Evolutionary conservation across 2,888 invertebrate species (phyloP).

Genomic region (Fragum whitleyi): DNA sequence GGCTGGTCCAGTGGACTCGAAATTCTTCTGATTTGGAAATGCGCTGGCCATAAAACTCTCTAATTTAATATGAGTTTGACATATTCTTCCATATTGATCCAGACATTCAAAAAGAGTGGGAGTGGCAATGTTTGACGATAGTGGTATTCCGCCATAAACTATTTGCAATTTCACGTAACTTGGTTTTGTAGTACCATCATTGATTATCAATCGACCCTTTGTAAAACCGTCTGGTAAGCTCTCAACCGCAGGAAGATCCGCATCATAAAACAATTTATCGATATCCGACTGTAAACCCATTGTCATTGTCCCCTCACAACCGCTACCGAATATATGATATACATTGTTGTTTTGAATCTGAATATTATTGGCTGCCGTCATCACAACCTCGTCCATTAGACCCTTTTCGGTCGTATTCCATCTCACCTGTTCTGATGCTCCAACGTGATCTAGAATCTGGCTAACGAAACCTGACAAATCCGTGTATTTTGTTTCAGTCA

Average conservation of each 20-base stretch:
- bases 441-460: background rate
- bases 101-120: background rate
- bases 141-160: background rate
- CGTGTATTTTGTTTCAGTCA: background rate
- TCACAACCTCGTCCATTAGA: background rate
- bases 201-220: background rate
- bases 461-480: background rate
- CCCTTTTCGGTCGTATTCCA: background rate
- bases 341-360: background rate
- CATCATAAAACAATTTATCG: background rate
- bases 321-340: background rate
- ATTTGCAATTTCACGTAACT: background rate
- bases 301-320: background rate
- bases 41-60: background rate
- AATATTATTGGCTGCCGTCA: background rate
- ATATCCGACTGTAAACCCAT: background rate
- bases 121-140: background rate
- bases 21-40: no score
- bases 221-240: background rate
- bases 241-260: background rate
- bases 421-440: background rate
- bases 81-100: background rate
- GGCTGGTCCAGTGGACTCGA: background rate
- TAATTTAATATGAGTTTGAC: background rate
- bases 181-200: background rate